Evolutionary conservation across 1,140 invertebrate genomes (phyloP).

Genomic region (Leptopilina clavipes): DNA sequence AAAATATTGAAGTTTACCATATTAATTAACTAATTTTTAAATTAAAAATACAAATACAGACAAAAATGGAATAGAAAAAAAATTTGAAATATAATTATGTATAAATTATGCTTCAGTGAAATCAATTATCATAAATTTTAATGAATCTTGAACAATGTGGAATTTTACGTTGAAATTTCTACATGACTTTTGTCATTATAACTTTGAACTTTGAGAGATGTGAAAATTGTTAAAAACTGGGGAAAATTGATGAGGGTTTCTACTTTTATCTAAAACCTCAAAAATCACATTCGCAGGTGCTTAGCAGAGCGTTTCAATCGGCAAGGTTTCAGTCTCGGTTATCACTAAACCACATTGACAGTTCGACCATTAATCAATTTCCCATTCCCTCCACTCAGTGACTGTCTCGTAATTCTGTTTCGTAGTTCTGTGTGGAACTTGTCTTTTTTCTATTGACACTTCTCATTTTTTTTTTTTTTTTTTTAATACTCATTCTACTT

Average conservation of each 20-base stretch:
- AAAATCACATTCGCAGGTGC: conserved; percentile 29
- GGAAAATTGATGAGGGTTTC: conserved; percentile 8
- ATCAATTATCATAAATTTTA: no score
- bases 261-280: conserved; percentile 16
- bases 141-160: no score
- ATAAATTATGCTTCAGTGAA: no score
- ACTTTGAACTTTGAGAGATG: background rate
- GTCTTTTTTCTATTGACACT: conserved; percentile 58
- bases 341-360: conserved; percentile 57
- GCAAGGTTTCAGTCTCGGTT: conserved; percentile 51
- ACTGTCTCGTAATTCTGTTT: conserved; percentile 59
- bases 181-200: background rate
- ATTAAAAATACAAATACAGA: no score
- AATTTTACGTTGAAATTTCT: background rate
- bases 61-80: no score
- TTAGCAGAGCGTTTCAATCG: conserved; percentile 21
- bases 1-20: no score
- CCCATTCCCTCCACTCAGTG: conserved; percentile 49
- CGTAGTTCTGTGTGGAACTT: conserved; percentile 55
- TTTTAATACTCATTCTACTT: background rate
- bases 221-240: background rate
- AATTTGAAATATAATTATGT: no score
- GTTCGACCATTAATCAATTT: conserved; percentile 58
- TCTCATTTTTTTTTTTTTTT: conserved; percentile 43
- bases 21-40: no score